Conservation (phyloP, 1,140 invertebrate genomes). For the Potamilus streckersoni region DNA sequence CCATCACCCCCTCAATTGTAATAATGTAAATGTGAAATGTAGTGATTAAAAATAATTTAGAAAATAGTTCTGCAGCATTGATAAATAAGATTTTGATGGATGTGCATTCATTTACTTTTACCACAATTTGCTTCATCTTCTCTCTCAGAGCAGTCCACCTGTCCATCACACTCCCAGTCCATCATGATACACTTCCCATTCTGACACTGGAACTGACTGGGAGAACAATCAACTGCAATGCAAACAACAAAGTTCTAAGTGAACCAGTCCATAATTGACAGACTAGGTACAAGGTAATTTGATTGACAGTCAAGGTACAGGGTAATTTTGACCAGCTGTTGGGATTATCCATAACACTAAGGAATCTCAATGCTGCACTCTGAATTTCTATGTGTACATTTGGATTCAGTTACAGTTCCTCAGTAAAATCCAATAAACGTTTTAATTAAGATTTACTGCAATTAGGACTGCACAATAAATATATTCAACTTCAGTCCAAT, state of each 20-base stretch:
- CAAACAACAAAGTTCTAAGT: background rate
- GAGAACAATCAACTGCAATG: conserved; percentile 8
- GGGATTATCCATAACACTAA: conserved; percentile 33
- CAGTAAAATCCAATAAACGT: too few species aligned
- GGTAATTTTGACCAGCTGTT: conserved; percentile 4
- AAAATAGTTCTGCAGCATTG: too few species aligned
- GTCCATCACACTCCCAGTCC: conserved; percentile 44
- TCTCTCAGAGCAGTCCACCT: conserved; percentile 32
- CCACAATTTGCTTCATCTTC: conserved; percentile 48
- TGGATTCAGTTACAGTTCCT: background rate
- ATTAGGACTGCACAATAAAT: too few species aligned
- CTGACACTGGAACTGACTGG: conserved; percentile 17
- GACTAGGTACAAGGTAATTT: background rate
- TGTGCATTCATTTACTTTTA: conserved; percentile 25
- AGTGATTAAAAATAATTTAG: too few species aligned
- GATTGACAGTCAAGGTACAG: background rate
- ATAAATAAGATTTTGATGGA: too few species aligned
- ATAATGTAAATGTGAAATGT: too few species aligned
- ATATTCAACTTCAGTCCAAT: too few species aligned
- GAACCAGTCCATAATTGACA: too few species aligned
- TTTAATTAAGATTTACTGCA: too few species aligned
- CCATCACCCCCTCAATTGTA: too few species aligned
- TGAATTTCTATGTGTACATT: conserved; percentile 49
- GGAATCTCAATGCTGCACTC: conserved; percentile 32
- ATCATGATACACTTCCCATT: conserved; percentile 37